Conservation (phyloP, 2,797 vertebrate species). For the Notoglanidium macrostoma region DNA sequence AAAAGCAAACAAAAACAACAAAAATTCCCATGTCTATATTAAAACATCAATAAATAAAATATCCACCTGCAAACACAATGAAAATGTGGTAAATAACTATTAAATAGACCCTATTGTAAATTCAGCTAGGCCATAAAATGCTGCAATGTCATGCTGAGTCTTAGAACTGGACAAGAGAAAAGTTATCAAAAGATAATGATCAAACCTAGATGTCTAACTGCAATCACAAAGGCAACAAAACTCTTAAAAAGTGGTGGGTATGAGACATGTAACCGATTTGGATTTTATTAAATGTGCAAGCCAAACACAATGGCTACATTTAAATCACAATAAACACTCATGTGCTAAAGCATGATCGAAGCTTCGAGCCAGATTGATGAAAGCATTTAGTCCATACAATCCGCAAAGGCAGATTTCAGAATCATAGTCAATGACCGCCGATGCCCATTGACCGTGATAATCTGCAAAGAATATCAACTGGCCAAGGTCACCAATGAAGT, state of each 20-base stretch:
- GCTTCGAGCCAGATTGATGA: slow-evolving; percentile 20
- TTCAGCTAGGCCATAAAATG: slow-evolving; percentile 43
- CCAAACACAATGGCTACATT: slow-evolving; percentile 34
- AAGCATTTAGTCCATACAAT: slow-evolving; percentile 30
- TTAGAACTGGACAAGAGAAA: slow-evolving; percentile 32
- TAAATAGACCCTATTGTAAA: slow-evolving; percentile 47
- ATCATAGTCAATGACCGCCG: neutral
- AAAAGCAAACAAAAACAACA: neutral
- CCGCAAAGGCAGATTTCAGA: neutral
- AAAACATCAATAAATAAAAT: slow-evolving; percentile 60
- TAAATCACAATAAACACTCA: slow-evolving; percentile 30
- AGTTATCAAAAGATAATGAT: slow-evolving; percentile 33
- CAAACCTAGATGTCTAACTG: slow-evolving; percentile 35
- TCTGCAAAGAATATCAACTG: neutral
- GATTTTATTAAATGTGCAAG: slow-evolving; percentile 34
- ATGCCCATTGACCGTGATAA: neutral
- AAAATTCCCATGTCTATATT: slow-evolving; percentile 45
- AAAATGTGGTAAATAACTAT: slow-evolving; percentile 46
- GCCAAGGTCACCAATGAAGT: neutral
- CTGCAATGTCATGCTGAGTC: slow-evolving; percentile 52
- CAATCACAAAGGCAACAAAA: slow-evolving; percentile 40
- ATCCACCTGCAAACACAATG: slow-evolving; percentile 50
- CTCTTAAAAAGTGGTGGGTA: slow-evolving; percentile 20
- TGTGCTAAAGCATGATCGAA: slow-evolving; percentile 20
- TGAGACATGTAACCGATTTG: slow-evolving; percentile 6